phyloP scores from a whole-genome alignment of 2,113 vertebrate species.

The Sigmodon hispidus region DNA sequence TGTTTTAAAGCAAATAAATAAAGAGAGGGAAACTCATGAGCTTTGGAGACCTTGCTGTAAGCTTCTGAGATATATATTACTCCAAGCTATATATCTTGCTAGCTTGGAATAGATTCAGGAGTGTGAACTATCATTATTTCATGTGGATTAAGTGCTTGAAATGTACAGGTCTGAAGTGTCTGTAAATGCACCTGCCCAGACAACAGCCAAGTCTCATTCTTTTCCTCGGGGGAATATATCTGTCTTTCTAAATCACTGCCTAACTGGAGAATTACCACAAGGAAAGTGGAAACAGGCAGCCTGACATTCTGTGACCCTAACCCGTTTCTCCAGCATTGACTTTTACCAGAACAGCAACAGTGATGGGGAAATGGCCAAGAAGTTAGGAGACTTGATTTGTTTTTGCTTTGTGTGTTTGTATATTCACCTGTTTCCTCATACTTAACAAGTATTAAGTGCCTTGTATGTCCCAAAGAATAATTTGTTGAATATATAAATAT shows the following conservation, averaged over 20 bases:
- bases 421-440: not conserved
- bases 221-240: not conserved
- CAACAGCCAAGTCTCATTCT: constrained; percentile 12
- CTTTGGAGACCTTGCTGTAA: not conserved
- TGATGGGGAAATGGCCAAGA: not conserved
- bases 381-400: not conserved
- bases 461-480: not conserved
- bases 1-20: not conserved
- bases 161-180: constrained; percentile 18
- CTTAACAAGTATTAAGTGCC: not conserved
- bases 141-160: constrained; percentile 47
- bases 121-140: constrained; percentile 34
- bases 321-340: not conserved
- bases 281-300: not conserved
- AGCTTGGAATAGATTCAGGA: constrained; percentile 16
- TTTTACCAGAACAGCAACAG: not conserved
- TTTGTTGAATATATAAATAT: not conserved
- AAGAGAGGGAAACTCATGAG: not conserved
- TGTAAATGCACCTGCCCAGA: constrained; percentile 34
- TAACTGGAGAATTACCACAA: not conserved
- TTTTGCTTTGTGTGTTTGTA: not conserved
- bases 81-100: not conserved
- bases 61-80: not conserved
- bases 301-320: not conserved
- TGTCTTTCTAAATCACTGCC: constrained; percentile 9